Base-by-base conservation (phyloP, 2,888 invertebrate genomes). In the Oligia strigilis region DNA sequence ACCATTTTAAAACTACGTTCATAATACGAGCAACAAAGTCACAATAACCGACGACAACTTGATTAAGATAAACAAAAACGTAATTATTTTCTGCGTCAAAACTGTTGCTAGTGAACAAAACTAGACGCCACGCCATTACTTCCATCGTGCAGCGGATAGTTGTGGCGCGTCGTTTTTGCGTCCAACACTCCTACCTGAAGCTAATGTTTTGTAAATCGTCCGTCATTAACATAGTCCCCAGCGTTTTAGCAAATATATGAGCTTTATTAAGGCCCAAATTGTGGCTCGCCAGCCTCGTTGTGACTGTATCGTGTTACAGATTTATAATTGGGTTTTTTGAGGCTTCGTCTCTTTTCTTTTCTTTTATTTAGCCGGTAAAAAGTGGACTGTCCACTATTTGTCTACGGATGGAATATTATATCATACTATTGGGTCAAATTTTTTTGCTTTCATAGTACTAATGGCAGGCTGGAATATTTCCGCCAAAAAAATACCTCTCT, bases 191-290 rank as follows among this genome's bases (percentile, higher is more conserved):
- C 84, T 87, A 88, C 89, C 87, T 84, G 78, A 80, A 87, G 89
- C 87, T 91, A 92, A 93, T 91, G 90, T 90, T 88, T 90, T 85
- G 90, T 87, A 88, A 92, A 93, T 90, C 90, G 88, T 88, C 82
- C 80, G 76, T 88, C 88, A 90, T 91, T 89, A 90, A 77, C 86
- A 75, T 79, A 79, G 85, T 75, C 80, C 77, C 85, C 76, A 58
- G 75, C 70, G 71, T 87, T 91, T 83, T 76, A 83, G 85, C 77
- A 84, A 88, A 88, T 85, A 83, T 85, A 85, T 84, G 83, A 83
- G 78, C 75, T 75, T 72, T 75, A 70, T 82, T 81, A 70, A 14
- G 19, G 17, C 29, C 49, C 11, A 36, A 49, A 49, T 1, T 70
- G 58, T 58, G 14, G 36, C 40, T 75, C 8, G 19, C 60, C 64